Evolutionary conservation across 2,113 vertebrate genomes (phyloP).

Genomic region (Paratilapia polleni): DNA sequence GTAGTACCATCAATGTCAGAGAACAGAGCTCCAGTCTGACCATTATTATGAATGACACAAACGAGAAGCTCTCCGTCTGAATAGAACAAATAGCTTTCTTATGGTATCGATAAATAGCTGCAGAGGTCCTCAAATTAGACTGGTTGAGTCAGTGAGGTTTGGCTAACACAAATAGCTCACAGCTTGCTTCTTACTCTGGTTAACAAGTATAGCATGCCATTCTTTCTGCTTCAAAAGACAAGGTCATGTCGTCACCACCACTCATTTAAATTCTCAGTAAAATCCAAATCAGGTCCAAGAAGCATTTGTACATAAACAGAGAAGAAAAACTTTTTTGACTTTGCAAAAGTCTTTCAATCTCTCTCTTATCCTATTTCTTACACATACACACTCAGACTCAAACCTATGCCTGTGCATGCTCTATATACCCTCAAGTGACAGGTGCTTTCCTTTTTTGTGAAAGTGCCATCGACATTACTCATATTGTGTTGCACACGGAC

Average conservation of each 20-base stretch:
- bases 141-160: constrained; percentile 39
- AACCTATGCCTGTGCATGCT: constrained; percentile 31
- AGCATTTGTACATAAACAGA: background rate
- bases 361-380: too few relatives aligned
- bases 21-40: background rate
- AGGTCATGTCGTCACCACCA: background rate
- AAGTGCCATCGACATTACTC: constrained; percentile 33
- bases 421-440: constrained; percentile 34
- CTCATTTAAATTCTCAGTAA: background rate
- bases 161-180: constrained; percentile 31
- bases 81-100: constrained; percentile 54
- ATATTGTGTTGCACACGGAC: constrained; percentile 8
- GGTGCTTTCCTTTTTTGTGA: constrained; percentile 30
- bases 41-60: constrained; percentile 20
- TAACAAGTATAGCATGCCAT: constrained; percentile 5
- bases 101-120: constrained; percentile 51
- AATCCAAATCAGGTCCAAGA: background rate
- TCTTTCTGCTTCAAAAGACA: constrained; percentile 18
- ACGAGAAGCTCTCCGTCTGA: constrained; percentile 2
- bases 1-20: background rate
- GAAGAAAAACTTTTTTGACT: background rate
- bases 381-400: background rate
- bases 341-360: background rate
- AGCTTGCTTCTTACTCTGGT: constrained; percentile 35
- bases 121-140: constrained; percentile 54